A percentile compares a stretch with the other conserved stretches of the same genome.
phyloP scores from a whole-genome alignment of 2,888 invertebrate genomes.

The Blera fallax region DNA sequence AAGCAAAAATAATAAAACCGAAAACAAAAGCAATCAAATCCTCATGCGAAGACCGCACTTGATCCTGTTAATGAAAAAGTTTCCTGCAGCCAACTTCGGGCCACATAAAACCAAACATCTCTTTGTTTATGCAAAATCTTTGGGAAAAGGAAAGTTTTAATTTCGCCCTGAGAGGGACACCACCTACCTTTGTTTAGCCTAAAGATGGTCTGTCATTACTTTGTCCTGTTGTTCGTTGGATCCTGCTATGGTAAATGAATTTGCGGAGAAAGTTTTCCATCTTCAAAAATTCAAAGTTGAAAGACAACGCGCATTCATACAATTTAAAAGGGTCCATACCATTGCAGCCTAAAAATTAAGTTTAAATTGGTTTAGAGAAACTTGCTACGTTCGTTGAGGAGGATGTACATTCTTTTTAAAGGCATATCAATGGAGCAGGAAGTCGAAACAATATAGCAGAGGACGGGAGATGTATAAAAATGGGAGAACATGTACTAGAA shows the following conservation, averaged over 20 bases:
- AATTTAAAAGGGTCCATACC: slow-evolving; percentile 17
- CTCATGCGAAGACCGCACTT: not conserved
- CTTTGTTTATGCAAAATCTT: slow-evolving; percentile 18
- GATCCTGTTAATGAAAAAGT: slow-evolving; percentile 9
- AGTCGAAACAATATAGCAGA: not conserved
- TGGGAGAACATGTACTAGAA: not conserved
- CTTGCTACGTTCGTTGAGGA: not conserved
- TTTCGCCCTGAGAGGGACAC: not conserved
- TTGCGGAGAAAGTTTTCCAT: not conserved
- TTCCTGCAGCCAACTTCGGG: not conserved
- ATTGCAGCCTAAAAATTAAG: slow-evolving; percentile 3
- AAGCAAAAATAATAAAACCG: not conserved
- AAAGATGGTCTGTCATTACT: slow-evolving; percentile 1
- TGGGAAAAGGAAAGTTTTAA: not conserved
- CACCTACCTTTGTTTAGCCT: slow-evolving; percentile 7
- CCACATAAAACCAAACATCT: not conserved
- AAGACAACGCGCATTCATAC: not conserved
- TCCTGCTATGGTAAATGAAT: not conserved
- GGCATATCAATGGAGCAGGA: not conserved
- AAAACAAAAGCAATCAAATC: slow-evolving; percentile 16
- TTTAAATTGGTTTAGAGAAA: slow-evolving; percentile 18
- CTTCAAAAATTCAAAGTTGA: not conserved
- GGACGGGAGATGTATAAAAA: not conserved
- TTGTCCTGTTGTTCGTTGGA: not conserved
- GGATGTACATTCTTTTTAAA: not conserved